Evolutionary conservation across 2,113 vertebrate genomes (phyloP), one percentile per base, ranked within the genome.

Genomic region (Zosterops pallidus): DNA sequence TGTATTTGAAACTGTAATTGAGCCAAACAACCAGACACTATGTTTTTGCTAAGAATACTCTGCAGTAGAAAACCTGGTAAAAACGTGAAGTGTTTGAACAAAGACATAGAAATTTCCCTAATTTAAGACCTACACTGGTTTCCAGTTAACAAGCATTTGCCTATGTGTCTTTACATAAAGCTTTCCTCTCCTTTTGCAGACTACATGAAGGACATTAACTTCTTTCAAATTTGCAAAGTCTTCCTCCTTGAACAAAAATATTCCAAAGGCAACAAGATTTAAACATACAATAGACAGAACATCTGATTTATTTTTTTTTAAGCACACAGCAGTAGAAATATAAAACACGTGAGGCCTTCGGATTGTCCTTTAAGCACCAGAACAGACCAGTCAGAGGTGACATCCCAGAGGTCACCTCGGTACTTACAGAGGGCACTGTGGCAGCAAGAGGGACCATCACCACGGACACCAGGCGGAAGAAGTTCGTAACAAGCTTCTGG

Each of bases 361-460:
- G 62, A 59, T 24, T 59, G 17, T 56, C 39, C 19, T 33, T 50
- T 2, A 18, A 23, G 76, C 17, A 14, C 5, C 4, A 21, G 24
- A 28, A 47, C 7, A 4, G 2, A 28, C 4, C 26, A 31, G 49
- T 1, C 56, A 6, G 5, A 6, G 33, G 41, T 1, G 15, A 37
- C 4, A 1, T 3, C 29, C 18, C 39, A 20, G 21, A 47, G n/a
- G n/a, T 12, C 37, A 7, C 8, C 22, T 17, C 2, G 0, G 33
- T 63, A 98, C 98, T 98, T 92, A 99, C 99, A 1, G 99, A 99
- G 9, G 99, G 99, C 7, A 99, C 98, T 0, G 98, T 95, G 2
- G 99, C 98, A 15, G 99, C 99, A 23, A 99, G 28, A 10, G 99
- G 99, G 49, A 99, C 94, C 99, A 99, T 99, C 44, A 98, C 15